These are phyloP conservation scores for Pteromalus puparum DNA, from an alignment of 1,140 invertebrate species.

Conservation along the genomic window DNA sequence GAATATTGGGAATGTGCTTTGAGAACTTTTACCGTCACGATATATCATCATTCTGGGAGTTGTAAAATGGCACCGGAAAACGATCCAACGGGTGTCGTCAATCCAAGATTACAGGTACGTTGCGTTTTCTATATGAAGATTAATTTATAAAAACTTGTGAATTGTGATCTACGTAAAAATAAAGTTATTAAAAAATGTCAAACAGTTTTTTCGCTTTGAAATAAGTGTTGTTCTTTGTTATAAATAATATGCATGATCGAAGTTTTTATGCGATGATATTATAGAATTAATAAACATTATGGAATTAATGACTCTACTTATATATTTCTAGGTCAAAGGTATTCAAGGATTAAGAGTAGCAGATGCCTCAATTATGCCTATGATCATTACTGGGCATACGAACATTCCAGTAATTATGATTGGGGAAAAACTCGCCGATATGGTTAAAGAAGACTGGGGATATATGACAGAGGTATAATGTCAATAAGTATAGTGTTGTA, in stretches of 20 bases:
- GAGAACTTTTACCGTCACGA: slow-evolving; percentile 81
- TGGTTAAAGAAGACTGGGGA: slow-evolving; percentile 79
- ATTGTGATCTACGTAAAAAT: too few species aligned
- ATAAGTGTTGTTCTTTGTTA: too few species aligned
- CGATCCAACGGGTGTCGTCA: slow-evolving; percentile 83
- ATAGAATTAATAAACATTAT: not conserved
- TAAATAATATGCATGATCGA: too few species aligned
- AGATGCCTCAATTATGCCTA: slow-evolving; percentile 76
- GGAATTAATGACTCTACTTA: too few species aligned
- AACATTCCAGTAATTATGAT: slow-evolving; percentile 81
- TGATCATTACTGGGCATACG: slow-evolving; percentile 79
- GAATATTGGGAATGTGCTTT: slow-evolving; percentile 85
- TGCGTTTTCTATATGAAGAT: too few species aligned
- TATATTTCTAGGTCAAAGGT: slow-evolving; percentile 61
- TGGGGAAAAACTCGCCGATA: slow-evolving; percentile 79
- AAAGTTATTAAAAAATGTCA: too few species aligned
- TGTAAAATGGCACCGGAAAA: slow-evolving; percentile 88
- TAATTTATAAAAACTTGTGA: too few species aligned
- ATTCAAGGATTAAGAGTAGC: slow-evolving; percentile 66
- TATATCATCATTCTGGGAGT: slow-evolving; percentile 88
- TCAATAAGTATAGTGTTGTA: too few species aligned
- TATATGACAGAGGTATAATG: not conserved
- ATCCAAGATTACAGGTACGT: slow-evolving; percentile 77
- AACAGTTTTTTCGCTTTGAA: too few species aligned
- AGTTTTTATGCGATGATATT: not conserved